Evolutionary conservation across 2,797 vertebrate species (phyloP), one percentile per base, ranked within the genome.

Genomic region (Pseudochirops corinnae): DNA sequence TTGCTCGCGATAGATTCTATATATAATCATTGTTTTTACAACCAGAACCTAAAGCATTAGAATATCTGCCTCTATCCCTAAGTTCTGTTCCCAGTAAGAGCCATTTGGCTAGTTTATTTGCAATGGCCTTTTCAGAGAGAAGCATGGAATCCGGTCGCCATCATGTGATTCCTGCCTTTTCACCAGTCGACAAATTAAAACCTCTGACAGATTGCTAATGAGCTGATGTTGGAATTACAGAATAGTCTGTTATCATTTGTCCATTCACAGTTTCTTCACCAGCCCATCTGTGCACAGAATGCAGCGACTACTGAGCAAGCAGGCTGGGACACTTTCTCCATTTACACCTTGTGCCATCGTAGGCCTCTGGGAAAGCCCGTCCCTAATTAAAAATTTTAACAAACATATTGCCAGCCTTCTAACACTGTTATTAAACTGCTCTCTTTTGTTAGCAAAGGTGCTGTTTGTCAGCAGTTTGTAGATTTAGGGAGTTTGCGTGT

Each of bases 351-450:
- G 98, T 98, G 98, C 98, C 98, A 98, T 98, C 97, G 97, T 95
- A 31, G 97, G 98, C 99, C 98, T 98, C 96, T 92, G 98, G 98
- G 98, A 99, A 97, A 97, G 98, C 97, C 98, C 98, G 98, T 99
- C 97, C 98, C 98, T 99, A 99, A 99, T 99, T 99, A 99, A 99
- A 99, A 98, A 98, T 99, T 99, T 99, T 98, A 99, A 99, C 99
- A 99, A 99, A 98, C 98, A 98, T 98, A 98, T 98, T 99, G 98
- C 98, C 98, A 98, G 98, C 96, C 98, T 98, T 97, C 98, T 97
- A 98, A 98, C 97, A 97, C 98, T 97, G 98, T 98, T 98, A 98
- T 96, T 92, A 96, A 98, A 94, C 98, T 98, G 98, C 98, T 96
- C 96, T 96, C 97, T 98, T 97, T 98, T 98, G 98, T 98, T 98